Percentiles rank a stretch among this genome's conserved stretches.
Conservation (phyloP, 2,888 invertebrate genomes). For the Apotomis capreana region DNA sequence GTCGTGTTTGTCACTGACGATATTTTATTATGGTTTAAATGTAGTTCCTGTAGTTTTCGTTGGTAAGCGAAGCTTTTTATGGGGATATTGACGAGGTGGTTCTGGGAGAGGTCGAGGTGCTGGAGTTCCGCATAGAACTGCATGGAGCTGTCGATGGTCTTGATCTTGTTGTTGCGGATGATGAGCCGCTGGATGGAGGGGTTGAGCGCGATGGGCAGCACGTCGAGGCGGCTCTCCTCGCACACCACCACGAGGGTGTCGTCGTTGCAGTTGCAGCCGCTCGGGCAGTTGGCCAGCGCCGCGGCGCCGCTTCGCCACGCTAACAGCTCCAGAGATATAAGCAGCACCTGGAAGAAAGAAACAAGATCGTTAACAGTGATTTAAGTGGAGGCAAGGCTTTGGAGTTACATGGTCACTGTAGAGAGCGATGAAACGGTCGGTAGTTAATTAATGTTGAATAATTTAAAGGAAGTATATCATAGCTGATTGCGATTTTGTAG, state of each 20-base stretch:
- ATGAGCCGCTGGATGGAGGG: constrained; percentile 94
- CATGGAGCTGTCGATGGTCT: constrained; percentile 94
- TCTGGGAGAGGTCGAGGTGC: constrained; percentile 92
- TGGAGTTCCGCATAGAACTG: constrained; percentile 94
- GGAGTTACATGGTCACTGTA: neutral
- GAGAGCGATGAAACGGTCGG: too few relatives aligned
- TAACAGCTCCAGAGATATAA: constrained; percentile 68
- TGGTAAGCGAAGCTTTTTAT: constrained; percentile 91
- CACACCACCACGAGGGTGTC: constrained; percentile 94
- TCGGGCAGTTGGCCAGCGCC: constrained; percentile 91
- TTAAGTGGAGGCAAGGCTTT: neutral
- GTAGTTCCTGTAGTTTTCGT: constrained; percentile 91
- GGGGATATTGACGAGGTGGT: constrained; percentile 92
- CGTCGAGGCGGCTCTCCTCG: constrained; percentile 92
- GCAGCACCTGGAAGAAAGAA: constrained; percentile 70
- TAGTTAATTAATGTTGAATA: too few relatives aligned
- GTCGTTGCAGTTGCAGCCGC: constrained; percentile 94
- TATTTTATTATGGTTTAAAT: constrained; percentile 93
- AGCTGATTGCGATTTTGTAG: too few relatives aligned
- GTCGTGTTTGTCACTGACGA: constrained; percentile 91
- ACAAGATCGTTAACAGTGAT: constrained; percentile 26
- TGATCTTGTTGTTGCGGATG: constrained; percentile 92
- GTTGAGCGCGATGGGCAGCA: constrained; percentile 95
- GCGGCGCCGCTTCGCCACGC: constrained; percentile 75
- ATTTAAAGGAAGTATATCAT: too few relatives aligned